Evolutionary conservation across 2,113 vertebrate genomes (phyloP).

Genomic region (Noctilio leporinus): DNA sequence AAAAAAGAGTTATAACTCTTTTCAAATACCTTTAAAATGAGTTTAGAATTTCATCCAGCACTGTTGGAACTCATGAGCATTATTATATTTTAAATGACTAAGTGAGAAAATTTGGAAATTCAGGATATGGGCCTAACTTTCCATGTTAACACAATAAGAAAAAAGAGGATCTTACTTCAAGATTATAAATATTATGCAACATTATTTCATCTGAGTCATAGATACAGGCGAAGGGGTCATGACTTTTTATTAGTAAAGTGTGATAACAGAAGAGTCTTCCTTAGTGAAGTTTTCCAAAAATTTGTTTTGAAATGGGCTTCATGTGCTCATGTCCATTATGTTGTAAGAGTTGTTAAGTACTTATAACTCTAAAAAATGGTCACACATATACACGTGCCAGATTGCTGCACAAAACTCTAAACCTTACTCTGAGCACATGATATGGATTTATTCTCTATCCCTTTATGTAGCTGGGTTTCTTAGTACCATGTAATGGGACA

Average conservation of each 20-base stretch:
- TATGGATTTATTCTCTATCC: neutral
- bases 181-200: neutral
- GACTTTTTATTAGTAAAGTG: neutral
- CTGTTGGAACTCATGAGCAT: neutral
- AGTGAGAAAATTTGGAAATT: neutral
- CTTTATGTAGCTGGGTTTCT: neutral
- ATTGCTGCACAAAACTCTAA: neutral
- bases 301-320: neutral
- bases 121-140: neutral
- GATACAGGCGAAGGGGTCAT: neutral
- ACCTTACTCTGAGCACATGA: neutral
- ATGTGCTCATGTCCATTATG: neutral
- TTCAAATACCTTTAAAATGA: neutral
- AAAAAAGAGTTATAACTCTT: neutral
- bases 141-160: neutral
- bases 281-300: neutral
- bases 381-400: neutral
- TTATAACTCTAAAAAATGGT: neutral
- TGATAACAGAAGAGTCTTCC: neutral
- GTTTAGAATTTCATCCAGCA: neutral
- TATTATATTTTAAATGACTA: neutral
- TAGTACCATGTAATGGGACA: neutral
- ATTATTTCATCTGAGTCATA: constrained; percentile 33
- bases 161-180: constrained; percentile 16
- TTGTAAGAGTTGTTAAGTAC: neutral